A percentile compares a stretch with the other conserved stretches of the same genome.
phyloP scores from a whole-genome alignment of 2,797 vertebrate genomes.

The Acanthornis magna region DNA sequence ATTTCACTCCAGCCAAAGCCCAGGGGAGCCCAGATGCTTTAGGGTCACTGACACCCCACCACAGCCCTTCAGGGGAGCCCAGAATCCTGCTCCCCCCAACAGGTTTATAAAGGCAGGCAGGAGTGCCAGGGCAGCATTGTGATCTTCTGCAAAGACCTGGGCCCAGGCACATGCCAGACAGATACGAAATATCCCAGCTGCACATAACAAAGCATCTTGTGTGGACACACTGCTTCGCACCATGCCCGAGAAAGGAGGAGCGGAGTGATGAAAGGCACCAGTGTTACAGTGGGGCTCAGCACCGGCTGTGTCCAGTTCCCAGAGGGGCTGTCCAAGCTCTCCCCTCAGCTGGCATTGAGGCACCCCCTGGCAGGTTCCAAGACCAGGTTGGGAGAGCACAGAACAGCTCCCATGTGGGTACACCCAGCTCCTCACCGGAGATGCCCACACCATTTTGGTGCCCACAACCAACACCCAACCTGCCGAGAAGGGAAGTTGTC shows the following conservation, averaged over 20 bases:
- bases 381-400: neutral
- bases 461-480: neutral
- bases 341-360: accelerated
- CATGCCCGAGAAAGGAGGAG: neutral
- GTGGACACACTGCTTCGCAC: neutral
- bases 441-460: neutral
- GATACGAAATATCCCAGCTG: neutral
- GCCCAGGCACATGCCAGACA: neutral
- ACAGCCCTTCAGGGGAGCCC: accelerated
- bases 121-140: neutral
- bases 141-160: neutral
- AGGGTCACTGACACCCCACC: neutral
- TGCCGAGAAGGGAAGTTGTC: neutral
- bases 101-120: neutral
- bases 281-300: neutral
- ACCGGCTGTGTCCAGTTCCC: accelerated
- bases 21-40: accelerated
- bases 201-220: neutral
- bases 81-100: neutral
- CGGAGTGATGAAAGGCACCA: neutral
- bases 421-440: neutral
- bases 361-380: neutral
- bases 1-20: neutral
- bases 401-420: neutral
- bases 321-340: neutral